Evolutionary conservation across 30 jellyfish, hydroid and myxozoan species (phyloP).

Genomic region (Chironex yamaguchii): DNA sequence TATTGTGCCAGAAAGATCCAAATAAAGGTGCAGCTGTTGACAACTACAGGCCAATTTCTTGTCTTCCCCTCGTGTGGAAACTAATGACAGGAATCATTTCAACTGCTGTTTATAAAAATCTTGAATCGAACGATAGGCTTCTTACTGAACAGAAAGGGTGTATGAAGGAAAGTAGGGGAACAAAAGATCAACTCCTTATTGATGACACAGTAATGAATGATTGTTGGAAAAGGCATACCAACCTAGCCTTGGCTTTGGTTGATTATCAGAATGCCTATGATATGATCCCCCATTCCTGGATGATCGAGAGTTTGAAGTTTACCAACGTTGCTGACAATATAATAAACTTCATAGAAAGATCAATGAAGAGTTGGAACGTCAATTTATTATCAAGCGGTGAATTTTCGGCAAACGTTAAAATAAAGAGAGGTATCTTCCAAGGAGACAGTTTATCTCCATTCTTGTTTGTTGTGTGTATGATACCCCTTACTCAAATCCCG

Average conservation of each 20-base stretch:
- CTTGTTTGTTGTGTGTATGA: constrained; percentile 12
- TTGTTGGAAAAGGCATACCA: not conserved
- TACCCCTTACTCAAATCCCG: constrained; percentile 28
- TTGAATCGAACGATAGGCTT: not conserved
- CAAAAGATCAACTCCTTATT: constrained; percentile 17
- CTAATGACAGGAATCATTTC: constrained; percentile 1
- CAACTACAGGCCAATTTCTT: no score
- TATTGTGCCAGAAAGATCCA: no score
- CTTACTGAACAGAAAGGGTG: constrained; percentile 13
- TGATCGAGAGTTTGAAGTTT: not conserved
- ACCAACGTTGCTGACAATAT: constrained; percentile 10
- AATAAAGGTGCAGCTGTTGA: no score
- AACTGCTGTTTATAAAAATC: not conserved
- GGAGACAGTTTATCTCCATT: constrained; percentile 18
- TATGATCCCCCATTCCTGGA: constrained; percentile 13
- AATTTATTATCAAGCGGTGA: constrained; percentile 13
- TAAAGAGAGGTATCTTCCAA: constrained; percentile 21
- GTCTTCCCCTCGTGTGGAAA: constrained; percentile 33
- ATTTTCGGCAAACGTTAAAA: constrained; percentile 14
- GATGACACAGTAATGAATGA: constrained; percentile 1
- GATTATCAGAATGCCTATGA: constrained; percentile 10
- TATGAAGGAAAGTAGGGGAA: constrained; percentile 9
- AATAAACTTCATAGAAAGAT: not conserved
- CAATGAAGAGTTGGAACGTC: not conserved
- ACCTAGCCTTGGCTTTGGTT: constrained; percentile 4